Evolutionary conservation across 1,140 invertebrate genomes (phyloP), one percentile per base, ranked within the genome.

Genomic region (Subanguina moxae): DNA sequence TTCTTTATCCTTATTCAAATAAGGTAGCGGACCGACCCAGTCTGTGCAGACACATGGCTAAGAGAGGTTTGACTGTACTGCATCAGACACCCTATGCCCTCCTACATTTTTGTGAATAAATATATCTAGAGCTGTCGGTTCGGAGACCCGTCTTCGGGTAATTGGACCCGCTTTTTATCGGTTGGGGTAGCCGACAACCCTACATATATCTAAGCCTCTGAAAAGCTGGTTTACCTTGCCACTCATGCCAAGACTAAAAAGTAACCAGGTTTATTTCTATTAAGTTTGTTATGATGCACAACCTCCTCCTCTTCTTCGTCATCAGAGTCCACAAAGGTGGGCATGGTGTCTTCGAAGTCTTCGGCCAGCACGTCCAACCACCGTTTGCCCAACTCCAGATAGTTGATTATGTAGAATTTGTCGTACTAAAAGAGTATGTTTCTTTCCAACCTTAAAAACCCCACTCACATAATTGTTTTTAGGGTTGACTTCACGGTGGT

Each of bases 331-430:
- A 69, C 72, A 72, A 83, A 83, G 7, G 80, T 76, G 21, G 78
- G 80, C 77, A 82, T 82, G 13, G 79, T 79, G 27, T 83, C 80
- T 65, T 82, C 80, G 58, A 83, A 83, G 43, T 82, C 80, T 58
- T 82, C 81, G n/a, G 80, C 80, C 21, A 82, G 67, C 8, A 83
- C 81, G 64, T 83, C 80, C 59, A 82, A 65, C 80, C 80, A 82
- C 13, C 80, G 76, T 76, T 82, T 83, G 15, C 80, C 80, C 38
- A 82, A 65, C 57, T 82, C 80, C 63, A 82, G 71, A 61, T 82
- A 82, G 62, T 82, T 82, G 75, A 82, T 82, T 67, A 82, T 80
- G 73, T 83, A 83, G 68, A 82, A 82, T 62, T 76, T n/a, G 32
- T 38, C 32, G 32, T 38, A 38, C 32, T 38, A 67, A 66, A 45